Evolutionary conservation across 2,888 invertebrate genomes (phyloP).

Genomic region (Eupithecia exiguata): DNA sequence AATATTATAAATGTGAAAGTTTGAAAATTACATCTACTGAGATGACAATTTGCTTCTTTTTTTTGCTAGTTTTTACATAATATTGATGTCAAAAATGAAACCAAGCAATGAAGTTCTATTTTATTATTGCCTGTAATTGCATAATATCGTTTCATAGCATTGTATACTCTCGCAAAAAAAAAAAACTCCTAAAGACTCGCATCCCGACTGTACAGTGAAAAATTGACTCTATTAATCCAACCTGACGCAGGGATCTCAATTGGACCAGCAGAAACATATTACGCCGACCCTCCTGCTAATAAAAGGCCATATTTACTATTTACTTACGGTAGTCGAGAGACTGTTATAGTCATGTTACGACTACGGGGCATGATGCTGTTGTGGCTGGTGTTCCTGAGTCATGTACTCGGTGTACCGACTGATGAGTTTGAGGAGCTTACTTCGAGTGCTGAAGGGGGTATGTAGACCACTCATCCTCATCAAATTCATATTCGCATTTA

Average conservation of each 20-base stretch:
- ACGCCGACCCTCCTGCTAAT: slow-evolving; percentile 62
- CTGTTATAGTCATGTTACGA: slow-evolving; percentile 49
- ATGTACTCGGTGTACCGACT: slow-evolving; percentile 53
- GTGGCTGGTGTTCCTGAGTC: slow-evolving; percentile 56
- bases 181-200: slow-evolving; percentile 33
- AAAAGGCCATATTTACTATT: slow-evolving; percentile 54
- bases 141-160: no score
- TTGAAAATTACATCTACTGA: no score
- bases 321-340: slow-evolving; percentile 38
- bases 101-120: no score
- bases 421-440: slow-evolving; percentile 62
- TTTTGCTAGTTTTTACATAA: no score
- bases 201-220: slow-evolving; percentile 61
- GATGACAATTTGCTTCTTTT: no score
- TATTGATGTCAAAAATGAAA: no score
- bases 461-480: slow-evolving; percentile 2
- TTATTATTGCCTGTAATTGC: no score
- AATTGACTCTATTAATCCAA: slow-evolving; percentile 66
- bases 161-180: no score
- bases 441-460: slow-evolving; percentile 58
- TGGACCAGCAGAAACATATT: slow-evolving; percentile 70
- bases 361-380: slow-evolving; percentile 53
- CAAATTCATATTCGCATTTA: background rate
- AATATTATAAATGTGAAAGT: no score
- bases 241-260: slow-evolving; percentile 69